Evolutionary conservation across 2,797 vertebrate species (phyloP).

Genomic region (Tinamus major): DNA sequence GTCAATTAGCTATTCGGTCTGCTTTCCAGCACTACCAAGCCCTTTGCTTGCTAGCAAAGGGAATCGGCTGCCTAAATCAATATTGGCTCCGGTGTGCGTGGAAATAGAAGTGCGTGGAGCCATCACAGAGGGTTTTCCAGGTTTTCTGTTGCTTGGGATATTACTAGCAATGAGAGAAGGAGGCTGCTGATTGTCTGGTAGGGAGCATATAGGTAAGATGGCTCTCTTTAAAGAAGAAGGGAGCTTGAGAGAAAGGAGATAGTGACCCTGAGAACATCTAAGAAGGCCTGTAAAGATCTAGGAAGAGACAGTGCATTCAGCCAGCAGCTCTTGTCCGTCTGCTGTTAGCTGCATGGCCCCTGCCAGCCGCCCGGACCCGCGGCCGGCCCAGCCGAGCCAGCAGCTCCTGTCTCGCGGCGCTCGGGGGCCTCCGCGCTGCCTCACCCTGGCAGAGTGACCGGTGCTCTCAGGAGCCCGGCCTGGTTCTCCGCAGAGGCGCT

Average conservation of each 20-base stretch:
- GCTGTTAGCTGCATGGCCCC: background rate
- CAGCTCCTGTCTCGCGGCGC: too few species aligned
- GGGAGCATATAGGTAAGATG: background rate
- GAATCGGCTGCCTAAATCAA: background rate
- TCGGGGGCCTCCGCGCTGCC: too few species aligned
- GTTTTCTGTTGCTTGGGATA: background rate
- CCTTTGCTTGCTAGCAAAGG: background rate
- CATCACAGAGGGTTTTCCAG: background rate
- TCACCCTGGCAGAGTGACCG: background rate
- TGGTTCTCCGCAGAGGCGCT: background rate
- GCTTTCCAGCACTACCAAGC: background rate
- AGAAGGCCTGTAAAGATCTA: background rate
- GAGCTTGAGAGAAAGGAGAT: background rate
- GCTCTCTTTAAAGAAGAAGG: background rate
- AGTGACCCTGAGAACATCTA: background rate
- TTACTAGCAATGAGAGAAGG: background rate
- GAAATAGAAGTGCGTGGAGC: background rate
- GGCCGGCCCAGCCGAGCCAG: background rate
- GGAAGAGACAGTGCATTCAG: background rate
- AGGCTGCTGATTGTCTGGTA: background rate
- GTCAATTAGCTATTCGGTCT: background rate
- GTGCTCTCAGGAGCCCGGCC: background rate
- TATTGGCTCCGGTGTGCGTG: background rate
- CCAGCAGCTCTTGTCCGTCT: background rate
- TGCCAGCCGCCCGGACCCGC: background rate